A percentile compares a stretch with the other conserved stretches of the same genome.
Conservation (phyloP, 2,113 vertebrate genomes). For the Spilogale gracilis region DNA sequence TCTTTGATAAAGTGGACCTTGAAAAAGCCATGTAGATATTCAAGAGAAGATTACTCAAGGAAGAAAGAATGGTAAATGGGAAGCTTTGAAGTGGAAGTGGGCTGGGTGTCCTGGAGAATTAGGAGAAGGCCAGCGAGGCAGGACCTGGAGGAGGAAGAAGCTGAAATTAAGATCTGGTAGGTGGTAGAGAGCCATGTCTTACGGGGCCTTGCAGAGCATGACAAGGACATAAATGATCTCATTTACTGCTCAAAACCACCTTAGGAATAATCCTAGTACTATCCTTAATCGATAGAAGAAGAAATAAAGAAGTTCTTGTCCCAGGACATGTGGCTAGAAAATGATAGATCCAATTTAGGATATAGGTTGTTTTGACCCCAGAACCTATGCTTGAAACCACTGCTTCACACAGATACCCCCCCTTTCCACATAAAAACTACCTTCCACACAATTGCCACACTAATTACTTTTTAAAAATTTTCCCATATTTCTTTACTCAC, state of each 20-base stretch:
- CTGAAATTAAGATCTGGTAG: neutral
- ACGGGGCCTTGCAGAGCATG: neutral
- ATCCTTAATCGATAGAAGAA: neutral
- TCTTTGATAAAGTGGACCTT: neutral
- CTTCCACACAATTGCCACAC: neutral
- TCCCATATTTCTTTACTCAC: neutral
- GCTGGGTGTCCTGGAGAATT: neutral
- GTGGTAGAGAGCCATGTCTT: neutral
- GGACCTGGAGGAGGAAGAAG: neutral
- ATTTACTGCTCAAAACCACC: neutral
- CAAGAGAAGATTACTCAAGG: neutral
- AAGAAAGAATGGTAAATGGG: neutral
- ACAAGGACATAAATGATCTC: neutral
- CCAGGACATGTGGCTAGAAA: neutral
- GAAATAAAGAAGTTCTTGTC: neutral
- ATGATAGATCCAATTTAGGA: neutral
- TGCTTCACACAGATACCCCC: neutral
- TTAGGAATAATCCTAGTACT: neutral
- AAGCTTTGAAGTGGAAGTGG: neutral
- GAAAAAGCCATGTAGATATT: neutral
- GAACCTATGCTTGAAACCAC: neutral
- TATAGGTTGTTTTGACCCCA: neutral
- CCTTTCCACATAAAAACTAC: neutral
- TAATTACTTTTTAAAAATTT: neutral
- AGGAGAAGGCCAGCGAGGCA: neutral